phyloP scores from a whole-genome alignment of 2,113 vertebrate genomes.

The Pelvicachromis taeniatus region DNA sequence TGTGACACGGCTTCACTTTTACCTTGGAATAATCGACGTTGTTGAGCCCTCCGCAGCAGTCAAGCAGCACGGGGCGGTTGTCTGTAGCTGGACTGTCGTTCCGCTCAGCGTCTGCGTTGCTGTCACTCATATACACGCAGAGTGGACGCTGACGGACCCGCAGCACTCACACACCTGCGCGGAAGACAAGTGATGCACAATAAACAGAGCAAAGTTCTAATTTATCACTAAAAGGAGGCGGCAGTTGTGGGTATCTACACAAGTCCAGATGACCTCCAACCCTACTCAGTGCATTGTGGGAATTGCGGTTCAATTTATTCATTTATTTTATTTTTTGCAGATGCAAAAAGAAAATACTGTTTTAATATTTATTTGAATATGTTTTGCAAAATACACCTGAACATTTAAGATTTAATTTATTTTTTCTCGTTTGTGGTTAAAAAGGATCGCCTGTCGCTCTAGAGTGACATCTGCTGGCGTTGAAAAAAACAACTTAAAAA shows the following conservation, averaged over 20 bases:
- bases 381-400: not conserved
- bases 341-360: not conserved
- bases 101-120: not conserved
- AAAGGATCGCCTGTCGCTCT: not conserved
- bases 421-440: not conserved
- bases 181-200: not conserved
- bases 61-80: not conserved
- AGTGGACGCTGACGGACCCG: not conserved
- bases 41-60: slow-evolving; percentile 73
- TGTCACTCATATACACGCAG: slow-evolving; percentile 43
- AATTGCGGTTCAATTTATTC: slow-evolving; percentile 26
- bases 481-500: not conserved
- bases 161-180: not conserved
- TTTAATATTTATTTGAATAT: not conserved
- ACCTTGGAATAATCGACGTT: slow-evolving; percentile 77
- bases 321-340: not conserved
- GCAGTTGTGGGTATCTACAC: not conserved
- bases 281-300: slow-evolving; percentile 50
- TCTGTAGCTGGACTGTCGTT: not conserved
- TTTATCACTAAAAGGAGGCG: not conserved
- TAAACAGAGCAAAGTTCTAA: not conserved
- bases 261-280: slow-evolving; percentile 9
- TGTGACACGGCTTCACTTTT: not conserved
- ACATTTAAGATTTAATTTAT: not conserved
- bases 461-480: slow-evolving; percentile 15